Base-by-base conservation (phyloP, 1,140 invertebrate species). In the Drosophila kohkoa region DNA sequence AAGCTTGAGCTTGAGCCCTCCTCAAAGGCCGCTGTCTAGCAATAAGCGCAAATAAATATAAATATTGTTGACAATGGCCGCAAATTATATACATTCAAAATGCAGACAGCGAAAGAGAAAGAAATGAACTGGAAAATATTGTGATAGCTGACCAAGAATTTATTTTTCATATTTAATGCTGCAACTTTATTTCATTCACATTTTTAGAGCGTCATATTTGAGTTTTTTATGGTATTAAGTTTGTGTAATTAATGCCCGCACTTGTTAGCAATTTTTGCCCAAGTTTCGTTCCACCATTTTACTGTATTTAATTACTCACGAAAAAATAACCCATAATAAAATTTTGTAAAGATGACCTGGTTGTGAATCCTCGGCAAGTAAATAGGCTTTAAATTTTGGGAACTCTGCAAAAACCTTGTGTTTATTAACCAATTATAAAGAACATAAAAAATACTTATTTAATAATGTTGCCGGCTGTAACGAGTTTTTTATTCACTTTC, bases 21-120 rank as follows among this genome's bases (percentile, higher is more conserved):
- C 16, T 6, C 25, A 10, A 7, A 48, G 5, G 15, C n/a, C n/a
- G 46, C 25, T 52, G 66, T 69, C 57, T 20, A 35, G 35, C 25
- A 49, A 15, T 20, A 62, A 51, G 57, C 32, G 25, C 32, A 30
- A 64, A 30, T 59, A 28, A 25, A 59, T 45, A 68, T 32, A 68
- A 68, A 35, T 59, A 55, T 48, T 13, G 55, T 51, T 68, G 55
- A 60, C 55, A 68, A 59, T 68, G 20, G n/a, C 8, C 54, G 41
- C 45, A 68, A 59, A 48, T 59, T 48, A 68, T 45, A 30, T 51
- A 68, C 45, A 30, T 51, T 30, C 16, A 5, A 35, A 51, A 68
- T 68, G 32, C 32, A 60, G 28, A 48, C 20, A 32, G 7, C 3
- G 15, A 25, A 11, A 46, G 8, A 11, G 5, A 30, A 10, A 45